Conservation (phyloP, 2,797 vertebrate genomes). For the Spinus olivaceus region DNA sequence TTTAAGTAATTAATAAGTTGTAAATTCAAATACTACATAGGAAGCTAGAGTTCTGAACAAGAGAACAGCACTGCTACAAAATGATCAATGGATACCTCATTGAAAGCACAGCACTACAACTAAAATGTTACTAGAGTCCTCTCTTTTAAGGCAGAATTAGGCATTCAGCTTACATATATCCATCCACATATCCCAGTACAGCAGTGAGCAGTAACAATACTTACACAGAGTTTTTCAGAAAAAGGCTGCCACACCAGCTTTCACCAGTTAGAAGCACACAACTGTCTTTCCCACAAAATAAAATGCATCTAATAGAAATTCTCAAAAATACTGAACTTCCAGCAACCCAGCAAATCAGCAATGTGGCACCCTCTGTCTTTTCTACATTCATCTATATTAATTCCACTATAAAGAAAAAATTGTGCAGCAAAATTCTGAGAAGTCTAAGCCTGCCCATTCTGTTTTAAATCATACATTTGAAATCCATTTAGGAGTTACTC, state of each 20-base stretch:
- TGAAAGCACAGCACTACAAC: background rate
- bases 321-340: background rate
- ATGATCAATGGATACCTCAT: background rate
- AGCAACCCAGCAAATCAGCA: background rate
- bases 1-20: background rate
- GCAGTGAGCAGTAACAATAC: background rate
- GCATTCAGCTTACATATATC: background rate
- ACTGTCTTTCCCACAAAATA: background rate
- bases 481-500: constrained; percentile 48
- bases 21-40: background rate
- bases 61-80: background rate
- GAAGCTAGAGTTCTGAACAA: background rate
- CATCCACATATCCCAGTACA: background rate
- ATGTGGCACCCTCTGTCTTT: background rate
- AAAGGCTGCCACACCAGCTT: background rate
- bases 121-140: background rate
- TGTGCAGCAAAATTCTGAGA: background rate
- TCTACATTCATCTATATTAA: background rate
- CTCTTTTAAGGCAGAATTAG: background rate
- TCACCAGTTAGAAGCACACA: background rate
- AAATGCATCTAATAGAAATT: background rate
- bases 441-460: background rate
- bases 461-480: background rate
- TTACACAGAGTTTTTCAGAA: background rate
- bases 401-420: background rate